phyloP scores from a whole-genome alignment of 2,113 vertebrate species.

The Lampris megalopsis region DNA sequence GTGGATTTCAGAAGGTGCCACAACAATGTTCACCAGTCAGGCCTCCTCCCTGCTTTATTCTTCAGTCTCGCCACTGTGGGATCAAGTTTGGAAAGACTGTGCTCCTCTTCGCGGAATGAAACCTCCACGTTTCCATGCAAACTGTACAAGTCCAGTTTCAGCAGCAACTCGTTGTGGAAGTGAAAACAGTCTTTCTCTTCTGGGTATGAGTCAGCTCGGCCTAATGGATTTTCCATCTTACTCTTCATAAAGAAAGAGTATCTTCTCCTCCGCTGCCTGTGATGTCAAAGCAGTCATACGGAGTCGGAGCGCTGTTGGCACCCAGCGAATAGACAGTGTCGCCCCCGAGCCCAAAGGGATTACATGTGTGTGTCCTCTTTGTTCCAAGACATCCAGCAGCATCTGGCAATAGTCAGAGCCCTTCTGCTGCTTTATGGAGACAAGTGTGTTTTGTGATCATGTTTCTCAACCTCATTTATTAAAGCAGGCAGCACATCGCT shows the following conservation, averaged over 20 bases:
- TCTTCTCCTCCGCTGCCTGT: conserved; percentile 61
- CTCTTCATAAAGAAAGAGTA: conserved; percentile 67
- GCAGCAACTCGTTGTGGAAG: conserved; percentile 58
- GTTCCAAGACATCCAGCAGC: conserved; percentile 67
- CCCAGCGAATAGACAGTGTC: conserved; percentile 64
- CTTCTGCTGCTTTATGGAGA: conserved; percentile 60
- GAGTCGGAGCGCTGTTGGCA: conserved; percentile 69
- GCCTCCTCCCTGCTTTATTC: too few relatives aligned
- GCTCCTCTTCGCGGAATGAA: conserved; percentile 20
- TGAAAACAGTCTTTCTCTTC: conserved; percentile 46
- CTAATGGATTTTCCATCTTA: conserved; percentile 78
- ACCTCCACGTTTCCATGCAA: conserved; percentile 67
- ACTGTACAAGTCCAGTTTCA: conserved; percentile 41
- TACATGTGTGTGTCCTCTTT: conserved; percentile 75
- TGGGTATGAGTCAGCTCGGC: conserved; percentile 71
- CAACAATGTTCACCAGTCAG: background rate
- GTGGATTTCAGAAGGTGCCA: too few relatives aligned
- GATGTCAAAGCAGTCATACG: conserved; percentile 68
- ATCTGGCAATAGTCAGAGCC: conserved; percentile 77
- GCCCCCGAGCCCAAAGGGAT: conserved; percentile 67
- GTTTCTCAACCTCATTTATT: conserved; percentile 76
- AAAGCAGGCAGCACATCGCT: conserved; percentile 69
- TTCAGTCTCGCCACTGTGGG: too few relatives aligned
- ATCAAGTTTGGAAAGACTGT: conserved; percentile 28
- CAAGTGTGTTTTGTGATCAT: conserved; percentile 71